Percentiles rank a stretch among this genome's conserved stretches.
These are phyloP conservation scores for Cataglyphis altisquamis DNA, from an alignment of 2,888 invertebrate species.

Conservation along the genomic window DNA sequence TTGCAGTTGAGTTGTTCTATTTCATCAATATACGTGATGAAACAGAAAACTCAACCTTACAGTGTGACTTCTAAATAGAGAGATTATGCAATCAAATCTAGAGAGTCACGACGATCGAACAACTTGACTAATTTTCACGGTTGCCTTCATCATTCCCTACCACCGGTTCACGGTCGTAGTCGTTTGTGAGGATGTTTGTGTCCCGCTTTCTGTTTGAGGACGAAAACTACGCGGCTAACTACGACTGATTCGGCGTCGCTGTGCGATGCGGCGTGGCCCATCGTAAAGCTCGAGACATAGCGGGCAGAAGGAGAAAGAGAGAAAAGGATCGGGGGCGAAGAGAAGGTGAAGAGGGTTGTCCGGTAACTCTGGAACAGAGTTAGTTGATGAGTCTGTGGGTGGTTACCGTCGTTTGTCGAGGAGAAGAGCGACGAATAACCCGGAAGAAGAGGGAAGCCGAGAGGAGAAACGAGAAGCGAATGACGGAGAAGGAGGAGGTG, in stretches of 20 bases:
- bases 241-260: conserved; percentile 82
- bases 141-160: conserved; percentile 21
- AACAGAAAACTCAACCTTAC: conserved; percentile 8
- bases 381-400: conserved; percentile 85
- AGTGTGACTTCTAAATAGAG: conserved; percentile 41
- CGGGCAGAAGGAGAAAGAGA: conserved; percentile 62
- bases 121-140: conserved; percentile 69
- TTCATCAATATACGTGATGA: neutral
- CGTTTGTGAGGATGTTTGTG: conserved; percentile 80
- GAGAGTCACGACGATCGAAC: conserved; percentile 65
- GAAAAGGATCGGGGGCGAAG: conserved; percentile 24
- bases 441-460: conserved; percentile 60
- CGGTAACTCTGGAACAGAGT: conserved; percentile 85
- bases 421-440: conserved; percentile 58
- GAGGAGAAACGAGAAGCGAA: conserved; percentile 55
- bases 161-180: conserved; percentile 36
- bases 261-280: conserved; percentile 75
- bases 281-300: conserved; percentile 68
- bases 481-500: conserved; percentile 47
- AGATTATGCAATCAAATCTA: conserved; percentile 58
- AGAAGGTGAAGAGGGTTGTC: conserved; percentile 74
- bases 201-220: conserved; percentile 84
- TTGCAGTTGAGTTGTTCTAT: neutral
- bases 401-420: conserved; percentile 74
- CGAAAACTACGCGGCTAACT: conserved; percentile 83